These are phyloP conservation scores for Hypolimnas misippus DNA, from an alignment of 2,888 invertebrate species.

Conservation along the genomic window DNA sequence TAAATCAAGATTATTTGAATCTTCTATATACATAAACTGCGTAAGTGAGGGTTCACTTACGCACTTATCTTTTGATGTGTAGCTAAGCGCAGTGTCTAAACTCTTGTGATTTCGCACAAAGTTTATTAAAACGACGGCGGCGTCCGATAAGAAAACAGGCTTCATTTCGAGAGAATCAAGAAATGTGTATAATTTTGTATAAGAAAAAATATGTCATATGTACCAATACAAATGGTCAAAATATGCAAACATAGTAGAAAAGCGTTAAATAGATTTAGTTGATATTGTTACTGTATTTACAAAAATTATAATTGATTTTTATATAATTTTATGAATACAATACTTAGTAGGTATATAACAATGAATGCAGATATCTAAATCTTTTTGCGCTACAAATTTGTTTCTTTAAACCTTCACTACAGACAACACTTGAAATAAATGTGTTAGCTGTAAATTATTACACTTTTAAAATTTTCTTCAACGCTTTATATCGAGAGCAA, in stretches of 20 bases:
- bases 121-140: not conserved
- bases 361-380: too few species aligned
- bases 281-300: too few species aligned
- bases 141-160: not conserved
- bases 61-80: not conserved
- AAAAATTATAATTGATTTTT: too few species aligned
- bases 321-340: too few species aligned
- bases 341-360: too few species aligned
- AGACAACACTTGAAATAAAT: too few species aligned
- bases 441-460: not conserved
- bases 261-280: too few species aligned
- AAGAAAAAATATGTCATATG: not conserved
- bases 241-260: too few species aligned
- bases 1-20: not conserved
- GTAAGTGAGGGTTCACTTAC: too few species aligned
- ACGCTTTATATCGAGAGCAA: constrained; percentile 22
- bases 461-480: not conserved
- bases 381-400: too few species aligned
- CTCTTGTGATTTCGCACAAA: not conserved
- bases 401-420: too few species aligned
- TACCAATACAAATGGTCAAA: not conserved
- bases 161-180: not conserved
- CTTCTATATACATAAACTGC: not conserved
- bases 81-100: not conserved
- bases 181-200: not conserved